A percentile compares a stretch with the other conserved stretches of the same genome.
phyloP scores from a whole-genome alignment of 92 coral and sea anemone genomes.

The Heteractis magnifica region DNA sequence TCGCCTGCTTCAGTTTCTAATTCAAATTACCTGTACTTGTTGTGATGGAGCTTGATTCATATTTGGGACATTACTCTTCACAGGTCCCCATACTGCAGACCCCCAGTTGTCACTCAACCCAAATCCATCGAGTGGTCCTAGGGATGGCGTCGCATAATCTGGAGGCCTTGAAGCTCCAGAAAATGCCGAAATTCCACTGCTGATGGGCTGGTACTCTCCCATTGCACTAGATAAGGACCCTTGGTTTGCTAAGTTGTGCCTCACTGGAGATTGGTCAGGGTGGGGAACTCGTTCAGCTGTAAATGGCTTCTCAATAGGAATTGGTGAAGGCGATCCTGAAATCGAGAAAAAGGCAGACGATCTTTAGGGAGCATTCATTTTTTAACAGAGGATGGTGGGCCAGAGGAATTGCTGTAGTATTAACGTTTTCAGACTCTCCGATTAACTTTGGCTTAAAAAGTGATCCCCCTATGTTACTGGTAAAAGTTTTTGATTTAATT shows the following conservation, averaged over 20 bases:
- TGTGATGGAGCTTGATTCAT: slow-evolving; percentile 23
- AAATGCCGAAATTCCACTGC: slow-evolving; percentile 49
- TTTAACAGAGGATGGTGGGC: too few species aligned
- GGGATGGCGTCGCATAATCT: slow-evolving; percentile 59
- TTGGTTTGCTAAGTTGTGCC: slow-evolving; percentile 17
- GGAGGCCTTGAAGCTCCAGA: slow-evolving; percentile 48
- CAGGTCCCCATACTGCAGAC: slow-evolving; percentile 92
- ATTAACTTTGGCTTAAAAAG: too few species aligned
- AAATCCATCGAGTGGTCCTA: slow-evolving; percentile 85
- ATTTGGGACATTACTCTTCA: slow-evolving; percentile 40
- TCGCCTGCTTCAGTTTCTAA: not conserved
- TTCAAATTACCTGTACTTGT: slow-evolving; percentile 21
- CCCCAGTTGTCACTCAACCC: slow-evolving; percentile 87
- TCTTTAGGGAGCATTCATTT: not conserved
- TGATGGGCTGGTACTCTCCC: slow-evolving; percentile 30
- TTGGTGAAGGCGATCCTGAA: slow-evolving; percentile 21
- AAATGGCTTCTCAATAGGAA: slow-evolving; percentile 17
- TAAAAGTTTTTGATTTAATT: too few species aligned
- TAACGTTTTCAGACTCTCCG: too few species aligned
- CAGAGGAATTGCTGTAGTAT: too few species aligned
- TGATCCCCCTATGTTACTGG: too few species aligned
- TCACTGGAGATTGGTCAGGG: slow-evolving; percentile 27
- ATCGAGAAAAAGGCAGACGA: not conserved
- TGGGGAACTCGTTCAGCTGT: not conserved
- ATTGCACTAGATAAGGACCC: slow-evolving; percentile 5